Evolutionary conservation across 2,888 invertebrate genomes (phyloP), one percentile per base, ranked within the genome.

Genomic region (Orchesellides sinensis): DNA sequence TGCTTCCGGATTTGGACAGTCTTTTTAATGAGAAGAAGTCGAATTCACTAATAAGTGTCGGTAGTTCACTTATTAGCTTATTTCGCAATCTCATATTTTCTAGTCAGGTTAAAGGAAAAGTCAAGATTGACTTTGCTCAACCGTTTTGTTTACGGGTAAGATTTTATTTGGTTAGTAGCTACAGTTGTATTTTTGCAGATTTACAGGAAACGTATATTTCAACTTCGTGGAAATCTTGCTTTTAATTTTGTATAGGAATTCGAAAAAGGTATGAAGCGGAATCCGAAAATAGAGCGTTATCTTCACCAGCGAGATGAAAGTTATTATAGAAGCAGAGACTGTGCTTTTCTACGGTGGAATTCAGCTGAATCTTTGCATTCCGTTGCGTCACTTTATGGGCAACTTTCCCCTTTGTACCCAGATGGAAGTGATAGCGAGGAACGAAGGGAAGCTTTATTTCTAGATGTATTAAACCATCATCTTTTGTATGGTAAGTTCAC

Each of bases 71-170:
- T 23, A 49, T 17, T 49, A 17, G 17, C 2, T 49, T 3, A 2
- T 49, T 3, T 17, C 49, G 17, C 49, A n/a, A n/a, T n/a, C n/a
- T n/a, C n/a, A n/a, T n/a, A n/a, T n/a, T n/a, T n/a, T n/a, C 49
- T 17, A 17, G 2, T 1, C 17, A n/a, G 25, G 0, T 23, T 8
- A 14, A 68, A 14, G 84, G 85, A 47, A 54, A n/a, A 0, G 74
- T 80, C n/a, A 74, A 79, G 12, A 59, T 86, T n/a, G 66, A 77
- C 40, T 85, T 84, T 72, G 66, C 78, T 0, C 85, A 86, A 23
- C 84, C 86, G 0, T 69, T 83, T 52, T 73, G 68, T n/a, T 19
- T 86, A 10, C 61, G 86, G 27, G 84, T 84, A 65, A 66, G 68
- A 25, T 45, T 25, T 40, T 17, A n/a, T 35, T 25, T 47, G 17